Base-by-base conservation (phyloP, 1,140 invertebrate species). In the Anastrepha ludens region DNA sequence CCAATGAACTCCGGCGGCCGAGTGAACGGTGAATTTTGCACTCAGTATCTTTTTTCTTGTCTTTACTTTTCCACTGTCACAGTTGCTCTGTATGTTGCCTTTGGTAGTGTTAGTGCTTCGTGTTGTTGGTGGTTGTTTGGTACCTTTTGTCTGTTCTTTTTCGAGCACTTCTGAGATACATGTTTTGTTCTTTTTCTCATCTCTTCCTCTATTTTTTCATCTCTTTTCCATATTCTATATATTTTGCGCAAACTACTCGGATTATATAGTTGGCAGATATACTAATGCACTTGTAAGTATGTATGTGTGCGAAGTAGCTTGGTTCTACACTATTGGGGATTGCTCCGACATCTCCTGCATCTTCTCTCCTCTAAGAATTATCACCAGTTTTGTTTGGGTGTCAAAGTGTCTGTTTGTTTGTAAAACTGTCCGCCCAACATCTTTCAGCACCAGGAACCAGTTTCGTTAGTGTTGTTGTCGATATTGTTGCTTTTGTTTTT, bases 1-100 rank as follows among this genome's bases (percentile, higher is more conserved):
- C 87, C 88, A 88, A 88, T 86, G 88, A 88, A 88, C 88, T 88
- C 64, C 60, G 81, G 58, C 88, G 88, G 85, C 88, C 88, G 88
- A 88, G 88, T 88, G 87, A 87, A 87, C 88, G 88, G 85, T 81
- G 86, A 87, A 87, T 67, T 87, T 87, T 70, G 50, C 65, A 65
- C 59, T 65, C 44, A 55, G 41, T 20, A 29, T 44, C 29, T 58
- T 86, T 55, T 85, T 20, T 59, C 74, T 55, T 81, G 55, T 20
- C 74, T 29, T 64, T n/a, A 58, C 86, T 87, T 44, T 55, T 59
- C 17, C 62, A 50, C 62, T 86, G 85, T 60, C 55, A 41, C 55
- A 11, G 29, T 59, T 41, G 81, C 41, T 59, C 2, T 59, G 55
- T 86, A n/a, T 58, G 55, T 59, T 62, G 15, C 17, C 70, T 2